These are phyloP conservation scores for Latrodectus geometricus DNA, from an alignment of 1,140 invertebrate species.

Conservation along the genomic window DNA sequence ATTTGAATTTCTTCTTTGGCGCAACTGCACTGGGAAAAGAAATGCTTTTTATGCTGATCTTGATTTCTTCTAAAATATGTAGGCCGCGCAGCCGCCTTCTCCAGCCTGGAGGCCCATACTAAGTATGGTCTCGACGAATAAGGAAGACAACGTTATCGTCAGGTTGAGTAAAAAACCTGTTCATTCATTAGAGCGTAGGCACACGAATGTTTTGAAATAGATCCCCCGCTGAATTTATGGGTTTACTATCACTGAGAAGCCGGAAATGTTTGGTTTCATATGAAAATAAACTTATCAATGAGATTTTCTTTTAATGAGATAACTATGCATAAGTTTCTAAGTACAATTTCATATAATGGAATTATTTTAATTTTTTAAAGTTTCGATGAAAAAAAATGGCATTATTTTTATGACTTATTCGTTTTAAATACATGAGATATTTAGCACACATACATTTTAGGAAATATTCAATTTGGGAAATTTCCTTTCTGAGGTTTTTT, in stretches of 20 bases:
- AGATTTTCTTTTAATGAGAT: too few species aligned
- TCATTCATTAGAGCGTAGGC: slow-evolving; percentile 34
- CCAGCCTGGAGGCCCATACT: slow-evolving; percentile 39
- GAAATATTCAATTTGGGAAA: too few species aligned
- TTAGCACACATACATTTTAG: too few species aligned
- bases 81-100: slow-evolving; percentile 49
- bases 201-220: neutral
- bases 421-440: too few species aligned
- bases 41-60: neutral
- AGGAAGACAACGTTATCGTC: slow-evolving; percentile 26
- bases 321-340: too few species aligned
- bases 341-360: too few species aligned
- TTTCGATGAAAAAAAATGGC: too few species aligned
- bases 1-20: neutral
- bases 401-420: too few species aligned
- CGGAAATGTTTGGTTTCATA: slow-evolving; percentile 4
- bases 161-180: slow-evolving; percentile 33
- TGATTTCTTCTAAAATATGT: slow-evolving; percentile 39
- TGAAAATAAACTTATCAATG: too few species aligned
- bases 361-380: too few species aligned
- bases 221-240: neutral
- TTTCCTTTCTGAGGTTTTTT: too few species aligned
- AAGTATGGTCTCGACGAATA: slow-evolving; percentile 42
- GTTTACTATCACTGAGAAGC: neutral
- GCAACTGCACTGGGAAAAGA: slow-evolving; percentile 4